A percentile compares a stretch with the other conserved stretches of the same genome.
These are phyloP conservation scores for Apolygus lucorum DNA, from an alignment of 1,140 invertebrate species.

Conservation along the genomic window DNA sequence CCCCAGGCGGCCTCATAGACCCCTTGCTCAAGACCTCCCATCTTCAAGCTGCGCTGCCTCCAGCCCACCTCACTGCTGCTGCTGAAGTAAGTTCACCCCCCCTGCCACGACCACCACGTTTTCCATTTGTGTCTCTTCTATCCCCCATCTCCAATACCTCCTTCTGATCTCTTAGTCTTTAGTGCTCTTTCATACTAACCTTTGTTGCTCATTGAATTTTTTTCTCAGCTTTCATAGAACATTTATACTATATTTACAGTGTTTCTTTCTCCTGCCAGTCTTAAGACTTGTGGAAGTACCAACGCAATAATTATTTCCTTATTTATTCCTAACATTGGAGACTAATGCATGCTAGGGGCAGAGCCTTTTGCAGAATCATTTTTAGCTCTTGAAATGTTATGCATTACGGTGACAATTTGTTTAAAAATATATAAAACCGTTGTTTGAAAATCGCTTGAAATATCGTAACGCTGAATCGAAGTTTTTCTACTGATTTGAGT, in stretches of 20 bases:
- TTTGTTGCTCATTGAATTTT: conserved; percentile 1
- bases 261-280: conserved; percentile 1
- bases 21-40: conserved; percentile 54
- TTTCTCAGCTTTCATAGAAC: background rate
- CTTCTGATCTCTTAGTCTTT: conserved; percentile 32
- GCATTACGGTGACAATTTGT: no score
- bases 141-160: conserved; percentile 16
- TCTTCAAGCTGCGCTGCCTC: conserved; percentile 66
- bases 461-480: no score
- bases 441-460: no score
- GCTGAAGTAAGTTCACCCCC: conserved; percentile 44
- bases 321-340: background rate
- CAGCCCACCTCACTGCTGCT: conserved; percentile 53
- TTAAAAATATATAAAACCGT: no score
- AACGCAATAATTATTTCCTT: background rate
- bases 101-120: conserved; percentile 26
- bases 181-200: conserved; percentile 13
- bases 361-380: conserved; percentile 12
- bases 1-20: conserved; percentile 35
- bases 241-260: background rate
- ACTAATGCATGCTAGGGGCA: conserved; percentile 10
- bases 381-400: no score
- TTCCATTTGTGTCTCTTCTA: conserved; percentile 33
- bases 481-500: no score
- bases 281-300: background rate